Percentiles rank a stretch among this genome's conserved stretches.
Evolutionary conservation across 2,888 invertebrate species (phyloP).

Genomic region (Alviniconcha strummeri): DNA sequence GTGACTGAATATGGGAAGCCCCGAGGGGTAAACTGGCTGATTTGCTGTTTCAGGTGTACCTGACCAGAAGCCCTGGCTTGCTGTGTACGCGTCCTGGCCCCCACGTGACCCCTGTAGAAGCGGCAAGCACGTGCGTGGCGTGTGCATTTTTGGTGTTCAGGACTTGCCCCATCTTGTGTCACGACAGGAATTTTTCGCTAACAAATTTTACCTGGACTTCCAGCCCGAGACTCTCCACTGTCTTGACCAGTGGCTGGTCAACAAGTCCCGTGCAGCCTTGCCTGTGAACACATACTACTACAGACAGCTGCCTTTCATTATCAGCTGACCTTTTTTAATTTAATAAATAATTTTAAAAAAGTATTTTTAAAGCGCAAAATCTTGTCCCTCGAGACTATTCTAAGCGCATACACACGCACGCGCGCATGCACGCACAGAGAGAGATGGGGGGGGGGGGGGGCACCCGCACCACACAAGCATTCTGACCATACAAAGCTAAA

Average conservation of each 20-base stretch:
- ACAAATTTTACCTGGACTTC: slow-evolving; percentile 62
- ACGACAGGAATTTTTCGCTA: slow-evolving; percentile 61
- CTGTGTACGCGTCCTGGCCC: slow-evolving; percentile 41
- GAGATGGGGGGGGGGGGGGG: no score
- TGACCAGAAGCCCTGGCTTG: slow-evolving; percentile 41
- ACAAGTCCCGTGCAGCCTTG: slow-evolving; percentile 34
- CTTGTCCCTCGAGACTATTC: no score
- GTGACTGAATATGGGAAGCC: no score
- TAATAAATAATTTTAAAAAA: no score
- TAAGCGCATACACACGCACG: no score
- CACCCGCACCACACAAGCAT: no score
- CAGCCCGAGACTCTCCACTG: slow-evolving; percentile 59
- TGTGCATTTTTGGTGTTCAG: slow-evolving; percentile 61
- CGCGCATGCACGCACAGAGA: no score
- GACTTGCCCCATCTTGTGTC: slow-evolving; percentile 55
- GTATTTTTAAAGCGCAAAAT: no score
- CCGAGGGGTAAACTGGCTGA: no score
- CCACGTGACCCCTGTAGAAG: slow-evolving; percentile 34
- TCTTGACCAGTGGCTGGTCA: slow-evolving; percentile 57
- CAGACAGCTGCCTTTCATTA: slow-evolving; percentile 36
- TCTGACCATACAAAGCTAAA: no score
- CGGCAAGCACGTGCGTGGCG: slow-evolving; percentile 56
- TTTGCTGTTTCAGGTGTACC: slow-evolving; percentile 31
- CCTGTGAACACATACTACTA: slow-evolving; percentile 34
- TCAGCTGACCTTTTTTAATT: no score